phyloP scores from a whole-genome alignment of 1,140 invertebrate genomes.

The Bombus turneri region DNA sequence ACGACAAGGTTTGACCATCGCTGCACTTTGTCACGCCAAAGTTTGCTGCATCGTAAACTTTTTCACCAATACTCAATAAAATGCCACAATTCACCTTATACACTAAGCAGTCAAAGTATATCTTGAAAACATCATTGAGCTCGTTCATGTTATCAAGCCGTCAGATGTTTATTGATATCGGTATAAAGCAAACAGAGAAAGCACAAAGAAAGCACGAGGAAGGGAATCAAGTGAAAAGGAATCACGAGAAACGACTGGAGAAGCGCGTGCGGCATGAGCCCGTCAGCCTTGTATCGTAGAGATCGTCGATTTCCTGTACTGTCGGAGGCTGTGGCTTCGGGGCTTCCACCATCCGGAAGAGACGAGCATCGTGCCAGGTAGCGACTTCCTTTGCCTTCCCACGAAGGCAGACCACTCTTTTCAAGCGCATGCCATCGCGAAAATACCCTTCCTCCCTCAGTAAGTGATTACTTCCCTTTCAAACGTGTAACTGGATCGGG shows the following conservation, averaged over 20 bases:
- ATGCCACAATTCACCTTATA: not conserved
- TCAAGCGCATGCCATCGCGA: slow-evolving; percentile 33
- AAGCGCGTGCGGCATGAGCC: not conserved
- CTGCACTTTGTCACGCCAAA: no score
- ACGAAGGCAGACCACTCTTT: slow-evolving; percentile 25
- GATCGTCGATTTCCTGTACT: slow-evolving; percentile 32
- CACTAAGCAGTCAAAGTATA: not conserved
- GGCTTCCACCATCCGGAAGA: slow-evolving; percentile 11
- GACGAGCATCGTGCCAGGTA: slow-evolving; percentile 18
- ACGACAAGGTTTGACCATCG: no score
- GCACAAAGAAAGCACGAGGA: not conserved
- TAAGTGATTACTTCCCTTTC: slow-evolving; percentile 59
- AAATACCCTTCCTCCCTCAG: slow-evolving; percentile 40
- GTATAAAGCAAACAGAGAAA: not conserved
- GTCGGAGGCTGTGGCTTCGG: slow-evolving; percentile 2
- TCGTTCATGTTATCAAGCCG: not conserved
- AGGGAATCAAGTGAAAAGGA: not conserved
- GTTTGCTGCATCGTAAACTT: not conserved
- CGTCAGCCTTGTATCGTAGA: not conserved
- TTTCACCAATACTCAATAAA: not conserved
- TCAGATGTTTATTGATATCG: slow-evolving; percentile 4
- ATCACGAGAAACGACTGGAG: slow-evolving; percentile 1
- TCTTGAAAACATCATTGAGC: not conserved
- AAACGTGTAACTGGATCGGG: slow-evolving; percentile 46
- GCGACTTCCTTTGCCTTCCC: slow-evolving; percentile 24